Conservation (phyloP, 2,797 vertebrate species). For the Craterocephalus amniculus region DNA sequence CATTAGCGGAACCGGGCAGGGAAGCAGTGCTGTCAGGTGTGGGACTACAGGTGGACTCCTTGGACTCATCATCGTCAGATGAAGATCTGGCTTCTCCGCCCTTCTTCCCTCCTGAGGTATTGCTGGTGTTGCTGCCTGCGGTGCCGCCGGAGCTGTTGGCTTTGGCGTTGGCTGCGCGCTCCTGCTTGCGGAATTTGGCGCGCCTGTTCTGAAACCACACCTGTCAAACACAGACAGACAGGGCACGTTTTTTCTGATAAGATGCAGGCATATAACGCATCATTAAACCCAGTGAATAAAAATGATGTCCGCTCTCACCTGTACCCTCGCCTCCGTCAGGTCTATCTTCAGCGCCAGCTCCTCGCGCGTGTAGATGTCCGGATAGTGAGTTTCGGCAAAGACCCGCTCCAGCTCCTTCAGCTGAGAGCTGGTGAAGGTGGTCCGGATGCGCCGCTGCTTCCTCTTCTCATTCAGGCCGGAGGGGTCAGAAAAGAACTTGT, state of each 20-base stretch:
- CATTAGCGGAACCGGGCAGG: constrained; percentile 83
- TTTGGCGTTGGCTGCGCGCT: constrained; percentile 93
- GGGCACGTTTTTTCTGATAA: too few species aligned
- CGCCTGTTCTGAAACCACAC: constrained; percentile 97
- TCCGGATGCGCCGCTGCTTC: constrained; percentile 95
- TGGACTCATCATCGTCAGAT: constrained; percentile 94
- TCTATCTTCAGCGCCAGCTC: constrained; percentile 97
- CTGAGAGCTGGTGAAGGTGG: constrained; percentile 97
- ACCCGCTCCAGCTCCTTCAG: constrained; percentile 96
- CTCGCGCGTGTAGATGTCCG: constrained; percentile 96
- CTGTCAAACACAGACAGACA: constrained; percentile 74
- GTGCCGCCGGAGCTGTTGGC: constrained; percentile 69
- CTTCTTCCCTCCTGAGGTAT: constrained; percentile 79
- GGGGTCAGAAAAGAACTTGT: constrained; percentile 97
- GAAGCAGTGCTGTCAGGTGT: constrained; percentile 97
- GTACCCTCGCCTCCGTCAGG: constrained; percentile 94
- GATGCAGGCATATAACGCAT: background rate
- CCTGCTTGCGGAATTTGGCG: constrained; percentile 92
- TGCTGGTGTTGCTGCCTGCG: constrained; percentile 58
- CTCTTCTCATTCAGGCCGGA: constrained; percentile 95
- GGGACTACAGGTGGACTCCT: constrained; percentile 95
- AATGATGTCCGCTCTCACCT: constrained; percentile 76
- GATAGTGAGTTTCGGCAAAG: constrained; percentile 96
- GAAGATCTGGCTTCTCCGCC: constrained; percentile 88
- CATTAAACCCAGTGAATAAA: background rate